These are phyloP conservation scores for Malurus elegans DNA, from an alignment of 2,113 vertebrate genomes.

Conservation along the genomic window DNA sequence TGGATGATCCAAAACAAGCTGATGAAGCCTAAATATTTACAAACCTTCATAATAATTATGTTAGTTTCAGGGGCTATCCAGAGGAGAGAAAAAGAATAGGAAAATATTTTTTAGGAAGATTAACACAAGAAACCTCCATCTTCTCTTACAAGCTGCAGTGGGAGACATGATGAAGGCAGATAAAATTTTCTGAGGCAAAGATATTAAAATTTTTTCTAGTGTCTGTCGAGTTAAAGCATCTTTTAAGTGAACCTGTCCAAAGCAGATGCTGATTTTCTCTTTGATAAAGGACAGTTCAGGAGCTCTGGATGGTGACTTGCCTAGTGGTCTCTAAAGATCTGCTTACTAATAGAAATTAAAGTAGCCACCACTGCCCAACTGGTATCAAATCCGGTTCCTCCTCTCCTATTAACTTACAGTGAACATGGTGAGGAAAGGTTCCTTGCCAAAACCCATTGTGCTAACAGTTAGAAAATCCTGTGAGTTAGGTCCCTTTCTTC, in stretches of 20 bases:
- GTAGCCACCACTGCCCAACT: fast-evolving
- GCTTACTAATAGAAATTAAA: neutral
- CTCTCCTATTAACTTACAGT: neutral
- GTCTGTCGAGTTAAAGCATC: neutral
- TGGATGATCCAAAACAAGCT: neutral
- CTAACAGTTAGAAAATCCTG: neutral
- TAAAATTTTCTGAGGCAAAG: neutral
- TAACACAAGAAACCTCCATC: neutral
- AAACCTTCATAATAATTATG: neutral
- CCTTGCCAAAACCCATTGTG: neutral
- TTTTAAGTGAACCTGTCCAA: neutral
- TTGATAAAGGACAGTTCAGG: neutral
- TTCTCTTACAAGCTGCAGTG: neutral
- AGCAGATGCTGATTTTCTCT: neutral
- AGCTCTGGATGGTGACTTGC: neutral
- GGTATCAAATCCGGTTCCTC: neutral
- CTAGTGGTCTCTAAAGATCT: neutral
- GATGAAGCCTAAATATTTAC: neutral
- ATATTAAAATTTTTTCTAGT: neutral
- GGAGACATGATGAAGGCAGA: neutral
- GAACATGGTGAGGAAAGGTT: neutral
- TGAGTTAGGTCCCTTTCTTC: slow-evolving; percentile 7
- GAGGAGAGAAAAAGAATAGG: neutral
- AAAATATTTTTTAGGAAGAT: neutral
- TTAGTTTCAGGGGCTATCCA: neutral